Evolutionary conservation across 2,797 vertebrate genomes (phyloP).

Genomic region (Lophius americanus): DNA sequence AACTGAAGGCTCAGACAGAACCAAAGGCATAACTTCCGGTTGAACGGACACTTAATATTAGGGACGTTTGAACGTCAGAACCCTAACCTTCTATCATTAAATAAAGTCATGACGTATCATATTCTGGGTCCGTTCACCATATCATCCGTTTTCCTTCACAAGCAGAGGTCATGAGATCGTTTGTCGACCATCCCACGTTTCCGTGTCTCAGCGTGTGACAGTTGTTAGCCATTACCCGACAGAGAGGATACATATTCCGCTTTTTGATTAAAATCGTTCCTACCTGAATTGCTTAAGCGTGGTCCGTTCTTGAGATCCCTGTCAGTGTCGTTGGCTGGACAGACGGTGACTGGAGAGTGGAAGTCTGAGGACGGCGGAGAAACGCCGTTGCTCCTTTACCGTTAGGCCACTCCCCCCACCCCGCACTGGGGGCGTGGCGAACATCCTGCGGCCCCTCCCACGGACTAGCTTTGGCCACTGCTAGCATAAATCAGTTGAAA

Average conservation of each 20-base stretch:
- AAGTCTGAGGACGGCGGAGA: not conserved
- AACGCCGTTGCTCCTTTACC: slow-evolving; percentile 11
- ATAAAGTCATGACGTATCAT: too few relatives aligned
- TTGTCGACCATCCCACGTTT: not conserved
- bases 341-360: not conserved
- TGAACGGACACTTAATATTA: too few relatives aligned
- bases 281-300: slow-evolving; percentile 46
- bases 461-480: too few relatives aligned
- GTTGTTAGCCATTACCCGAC: not conserved
- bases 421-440: not conserved
- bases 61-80: too few relatives aligned
- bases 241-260: accelerated
- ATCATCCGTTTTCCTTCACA: too few relatives aligned
- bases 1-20: slow-evolving; percentile 15
- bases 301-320: not conserved
- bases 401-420: slow-evolving; percentile 55
- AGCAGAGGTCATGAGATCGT: too few relatives aligned
- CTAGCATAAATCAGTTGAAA: too few relatives aligned
- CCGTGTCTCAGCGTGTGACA: too few relatives aligned
- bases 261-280: not conserved
- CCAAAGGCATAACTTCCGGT: too few relatives aligned
- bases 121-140: too few relatives aligned
- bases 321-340: not conserved
- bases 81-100: too few relatives aligned
- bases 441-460: too few relatives aligned